Percentiles rank a stretch among this genome's conserved stretches.
Evolutionary conservation across 1,140 invertebrate genomes (phyloP).

Genomic region (Drosophila kohkoa): DNA sequence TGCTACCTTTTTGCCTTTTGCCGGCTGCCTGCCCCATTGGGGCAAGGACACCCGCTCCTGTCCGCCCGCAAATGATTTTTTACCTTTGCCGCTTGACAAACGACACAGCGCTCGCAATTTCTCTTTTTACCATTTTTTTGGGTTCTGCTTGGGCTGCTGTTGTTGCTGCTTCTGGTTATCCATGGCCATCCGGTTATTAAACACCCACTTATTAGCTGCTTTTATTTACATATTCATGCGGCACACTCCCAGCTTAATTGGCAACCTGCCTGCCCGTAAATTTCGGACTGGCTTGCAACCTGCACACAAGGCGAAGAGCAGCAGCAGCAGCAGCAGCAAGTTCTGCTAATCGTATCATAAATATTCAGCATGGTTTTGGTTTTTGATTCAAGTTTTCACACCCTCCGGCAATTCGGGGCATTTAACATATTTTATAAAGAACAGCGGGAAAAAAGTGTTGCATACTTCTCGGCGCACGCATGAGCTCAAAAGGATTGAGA

Average conservation of each 20-base stretch:
- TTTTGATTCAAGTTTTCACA: conserved; percentile 81
- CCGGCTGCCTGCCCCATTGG: conserved; percentile 27
- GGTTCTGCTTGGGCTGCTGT: conserved; percentile 7
- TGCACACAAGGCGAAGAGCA: conserved; percentile 33
- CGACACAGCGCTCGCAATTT: conserved; percentile 44
- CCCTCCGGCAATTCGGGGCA: conserved; percentile 72
- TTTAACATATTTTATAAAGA: conserved; percentile 77
- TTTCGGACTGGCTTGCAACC: conserved; percentile 66
- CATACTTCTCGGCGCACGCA: conserved; percentile 71
- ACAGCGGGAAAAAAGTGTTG: conserved; percentile 62
- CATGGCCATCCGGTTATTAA: conserved; percentile 77
- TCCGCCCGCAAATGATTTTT: conserved; percentile 47
- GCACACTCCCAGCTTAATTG: conserved; percentile 75
- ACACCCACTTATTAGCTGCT: conserved; percentile 84
- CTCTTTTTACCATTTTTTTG: conserved; percentile 45
- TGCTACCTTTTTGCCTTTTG: conserved; percentile 62
- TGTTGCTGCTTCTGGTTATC: not conserved
- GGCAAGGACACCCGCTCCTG: conserved; percentile 12
- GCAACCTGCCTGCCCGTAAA: conserved; percentile 67
- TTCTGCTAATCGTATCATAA: conserved; percentile 81
- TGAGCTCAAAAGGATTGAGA: conserved; percentile 53
- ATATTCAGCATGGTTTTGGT: conserved; percentile 75
- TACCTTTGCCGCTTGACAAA: conserved; percentile 78
- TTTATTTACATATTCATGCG: conserved; percentile 84
- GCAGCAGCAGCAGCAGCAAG: conserved; percentile 26